phyloP scores from a whole-genome alignment of 2,113 vertebrate species.

The Amblyopsis rosae region DNA sequence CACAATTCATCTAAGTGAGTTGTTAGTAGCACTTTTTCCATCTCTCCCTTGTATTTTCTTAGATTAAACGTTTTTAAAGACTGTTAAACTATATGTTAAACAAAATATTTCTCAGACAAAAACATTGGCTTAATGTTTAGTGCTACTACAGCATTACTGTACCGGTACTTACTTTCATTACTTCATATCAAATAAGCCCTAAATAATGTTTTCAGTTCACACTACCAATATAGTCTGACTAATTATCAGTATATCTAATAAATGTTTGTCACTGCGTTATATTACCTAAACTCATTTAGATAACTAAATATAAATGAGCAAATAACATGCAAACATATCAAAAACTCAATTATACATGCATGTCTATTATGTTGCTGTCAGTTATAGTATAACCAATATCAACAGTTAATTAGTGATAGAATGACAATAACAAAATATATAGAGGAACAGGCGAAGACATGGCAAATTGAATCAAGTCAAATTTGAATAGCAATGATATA shows the following conservation, averaged over 20 bases:
- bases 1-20: no score
- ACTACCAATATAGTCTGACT: neutral
- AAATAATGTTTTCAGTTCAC: no score
- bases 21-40: no score
- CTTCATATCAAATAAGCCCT: no score
- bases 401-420: conserved; percentile 53
- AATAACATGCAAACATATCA: conserved; percentile 49
- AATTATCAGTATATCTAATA: neutral
- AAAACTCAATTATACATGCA: conserved; percentile 44
- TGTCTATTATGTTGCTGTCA: conserved; percentile 55
- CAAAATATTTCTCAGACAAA: no score
- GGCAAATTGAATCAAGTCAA: conserved; percentile 46
- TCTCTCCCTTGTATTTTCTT: no score
- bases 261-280: conserved; percentile 12
- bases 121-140: no score
- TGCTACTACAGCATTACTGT: no score
- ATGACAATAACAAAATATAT: conserved; percentile 52
- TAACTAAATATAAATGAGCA: conserved; percentile 46
- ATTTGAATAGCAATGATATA: conserved; percentile 19
- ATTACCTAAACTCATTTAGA: conserved; percentile 19
- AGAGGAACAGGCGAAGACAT: conserved; percentile 44
- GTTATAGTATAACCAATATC: conserved; percentile 43
- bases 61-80: no score
- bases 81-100: no score
- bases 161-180: no score